phyloP scores from a whole-genome alignment of 2,888 invertebrate species.

The Galeruca laticollis region DNA sequence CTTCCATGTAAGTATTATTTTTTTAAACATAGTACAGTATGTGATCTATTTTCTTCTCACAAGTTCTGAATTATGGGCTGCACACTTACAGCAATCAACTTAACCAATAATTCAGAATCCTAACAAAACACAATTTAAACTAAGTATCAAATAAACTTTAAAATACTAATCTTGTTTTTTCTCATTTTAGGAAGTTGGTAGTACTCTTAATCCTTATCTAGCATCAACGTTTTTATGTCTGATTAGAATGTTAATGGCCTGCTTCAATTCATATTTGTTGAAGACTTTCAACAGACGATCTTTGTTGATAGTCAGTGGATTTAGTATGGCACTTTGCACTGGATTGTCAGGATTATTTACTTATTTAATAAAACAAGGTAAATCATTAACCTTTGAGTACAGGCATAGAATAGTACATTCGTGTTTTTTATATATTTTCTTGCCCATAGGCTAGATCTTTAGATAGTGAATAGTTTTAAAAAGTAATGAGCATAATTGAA shows the following conservation, averaged over 20 bases:
- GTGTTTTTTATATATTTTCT: too few relatives aligned
- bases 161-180: background rate
- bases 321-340: conserved; percentile 72
- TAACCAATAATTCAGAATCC: too few relatives aligned
- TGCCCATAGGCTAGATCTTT: too few relatives aligned
- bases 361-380: conserved; percentile 66
- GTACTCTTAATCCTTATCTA: conserved; percentile 68
- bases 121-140: too few relatives aligned
- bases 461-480: too few relatives aligned
- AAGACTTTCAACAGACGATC: conserved; percentile 69
- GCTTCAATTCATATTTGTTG: conserved; percentile 71
- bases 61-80: background rate
- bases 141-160: too few relatives aligned
- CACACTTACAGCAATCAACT: too few relatives aligned
- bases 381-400: too few relatives aligned
- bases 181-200: conserved; percentile 67
- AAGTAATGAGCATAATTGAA: too few relatives aligned
- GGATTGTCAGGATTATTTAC: conserved; percentile 71
- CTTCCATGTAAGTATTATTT: conserved; percentile 66
- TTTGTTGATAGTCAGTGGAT: conserved; percentile 68
- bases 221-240: conserved; percentile 72
- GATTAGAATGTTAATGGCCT: conserved; percentile 71
- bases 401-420: too few relatives aligned
- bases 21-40: too few relatives aligned
- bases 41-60: background rate